Evolutionary conservation across 2,797 vertebrate species (phyloP), one percentile per base, ranked within the genome.

Genomic region (Dicrostonyx torquatus): DNA sequence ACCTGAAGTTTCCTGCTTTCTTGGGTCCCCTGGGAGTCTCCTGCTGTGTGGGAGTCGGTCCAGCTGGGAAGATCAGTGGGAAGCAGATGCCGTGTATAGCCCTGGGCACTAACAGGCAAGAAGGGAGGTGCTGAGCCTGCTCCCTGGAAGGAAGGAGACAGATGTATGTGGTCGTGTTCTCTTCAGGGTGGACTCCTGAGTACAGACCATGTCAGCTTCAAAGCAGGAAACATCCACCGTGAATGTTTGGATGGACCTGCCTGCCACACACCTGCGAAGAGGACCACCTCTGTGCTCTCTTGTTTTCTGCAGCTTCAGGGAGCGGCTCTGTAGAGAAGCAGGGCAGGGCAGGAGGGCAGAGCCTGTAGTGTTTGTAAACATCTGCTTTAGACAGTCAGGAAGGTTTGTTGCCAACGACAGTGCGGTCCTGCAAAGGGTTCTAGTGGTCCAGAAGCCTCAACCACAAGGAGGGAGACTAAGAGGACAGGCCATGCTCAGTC

Each of bases 211-310:
- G 86, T 93, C n/a, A 2, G 95, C 58, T 95, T 96, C 76, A 86
- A 90, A 97, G 89, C 15, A 82, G 96, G 94, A 90, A 90, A 13
- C 9, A 12, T 93, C 97, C 97, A 97, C 73, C 78, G 84, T 60
- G 97, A 97, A 96, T 96, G 95, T 97, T 96, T 97, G 89, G 92
- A 95, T 94, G 95, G 91, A 94, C 93, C 70, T n/a, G 70, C 89
- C 87, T 78, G 96, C 97, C 92, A 72, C 37, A 94, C 78, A 87
- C 89, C 93, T 92, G 86, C 22, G 20, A 93, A 80, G 96, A 96
- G 40, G 60, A 62, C 17, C 4, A 37, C 70, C 50, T 55, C 83
- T 55, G 48, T 31, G 5, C 37, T 68, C 73, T 78, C n/a, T 83
- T 90, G 78, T 85, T 92, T 55, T 87, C 93, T 68, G 60, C 82